Conservation (phyloP, 2,113 vertebrate species). For the Peromyscus leucopus region DNA sequence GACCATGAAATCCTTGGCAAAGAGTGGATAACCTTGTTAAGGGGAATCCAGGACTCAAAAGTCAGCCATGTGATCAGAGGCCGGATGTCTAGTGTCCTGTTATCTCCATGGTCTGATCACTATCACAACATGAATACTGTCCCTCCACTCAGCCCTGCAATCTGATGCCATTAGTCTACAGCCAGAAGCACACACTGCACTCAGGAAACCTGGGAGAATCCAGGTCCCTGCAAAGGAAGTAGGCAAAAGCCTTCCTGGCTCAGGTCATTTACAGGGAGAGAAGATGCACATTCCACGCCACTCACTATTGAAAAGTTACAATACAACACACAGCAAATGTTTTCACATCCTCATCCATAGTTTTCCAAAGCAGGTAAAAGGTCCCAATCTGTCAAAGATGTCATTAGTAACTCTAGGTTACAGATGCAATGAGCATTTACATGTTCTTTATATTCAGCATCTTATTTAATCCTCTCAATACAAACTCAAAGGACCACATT, state of each 20-base stretch:
- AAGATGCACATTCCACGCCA: not conserved
- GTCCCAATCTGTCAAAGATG: not conserved
- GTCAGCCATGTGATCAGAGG: conserved; percentile 86
- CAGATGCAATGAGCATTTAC: not conserved
- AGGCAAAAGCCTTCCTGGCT: conserved; percentile 34
- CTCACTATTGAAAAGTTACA: not conserved
- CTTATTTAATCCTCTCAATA: conserved; percentile 44
- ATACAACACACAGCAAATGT: conserved; percentile 16
- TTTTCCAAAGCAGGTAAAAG: not conserved
- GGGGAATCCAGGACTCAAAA: conserved; percentile 84
- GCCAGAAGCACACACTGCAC: conserved; percentile 79
- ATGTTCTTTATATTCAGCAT: not conserved
- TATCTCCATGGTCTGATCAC: conserved; percentile 85
- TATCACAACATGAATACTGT: conserved; percentile 85
- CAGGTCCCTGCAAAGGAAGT: conserved; percentile 53
- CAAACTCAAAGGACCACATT: not conserved
- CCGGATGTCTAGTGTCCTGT: conserved; percentile 78
- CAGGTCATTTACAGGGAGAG: not conserved
- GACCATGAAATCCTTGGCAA: conserved; percentile 82
- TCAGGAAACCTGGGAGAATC: conserved; percentile 80
- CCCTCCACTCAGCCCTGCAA: conserved; percentile 81
- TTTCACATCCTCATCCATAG: not conserved
- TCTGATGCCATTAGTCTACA: conserved; percentile 78
- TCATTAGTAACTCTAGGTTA: not conserved
- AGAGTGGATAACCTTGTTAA: conserved; percentile 87